Evolutionary conservation across 53 echinoderm and acorn worm species (phyloP).

Genomic region (Mesocentrotus franciscanus): DNA sequence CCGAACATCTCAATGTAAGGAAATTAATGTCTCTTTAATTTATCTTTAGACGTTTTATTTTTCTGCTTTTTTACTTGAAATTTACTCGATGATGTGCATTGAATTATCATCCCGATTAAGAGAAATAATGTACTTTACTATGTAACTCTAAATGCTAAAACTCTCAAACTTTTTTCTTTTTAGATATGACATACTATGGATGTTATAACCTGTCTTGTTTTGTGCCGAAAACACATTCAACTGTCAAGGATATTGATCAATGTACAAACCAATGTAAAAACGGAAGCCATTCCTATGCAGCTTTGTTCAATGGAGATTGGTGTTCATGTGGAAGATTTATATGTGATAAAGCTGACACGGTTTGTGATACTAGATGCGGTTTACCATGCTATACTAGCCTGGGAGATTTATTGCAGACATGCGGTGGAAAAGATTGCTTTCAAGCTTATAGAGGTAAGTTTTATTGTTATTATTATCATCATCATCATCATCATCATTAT

Average conservation of each 20-base stretch:
- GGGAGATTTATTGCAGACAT: too few relatives aligned
- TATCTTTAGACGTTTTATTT: too few relatives aligned
- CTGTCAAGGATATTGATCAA: neutral
- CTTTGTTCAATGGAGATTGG: neutral
- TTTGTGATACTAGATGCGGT: neutral
- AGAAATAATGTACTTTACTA: neutral
- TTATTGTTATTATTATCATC: neutral
- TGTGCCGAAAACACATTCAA: neutral
- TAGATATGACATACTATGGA: neutral
- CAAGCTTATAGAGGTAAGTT: neutral
- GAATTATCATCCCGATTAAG: too few relatives aligned
- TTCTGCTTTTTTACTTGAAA: too few relatives aligned
- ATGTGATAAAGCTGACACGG: neutral
- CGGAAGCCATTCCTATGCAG: neutral
- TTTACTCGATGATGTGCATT: too few relatives aligned
- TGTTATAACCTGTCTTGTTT: neutral
- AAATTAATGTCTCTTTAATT: too few relatives aligned
- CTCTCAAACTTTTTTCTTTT: neutral
- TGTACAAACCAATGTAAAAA: neutral
- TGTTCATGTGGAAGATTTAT: neutral
- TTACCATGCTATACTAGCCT: neutral
- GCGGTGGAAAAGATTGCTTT: too few relatives aligned
- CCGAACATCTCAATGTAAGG: too few relatives aligned
- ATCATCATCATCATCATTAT: too few relatives aligned
- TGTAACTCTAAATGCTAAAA: neutral